These are phyloP conservation scores for Laticauda colubrina DNA, from an alignment of 2,113 vertebrate species.

Conservation along the genomic window DNA sequence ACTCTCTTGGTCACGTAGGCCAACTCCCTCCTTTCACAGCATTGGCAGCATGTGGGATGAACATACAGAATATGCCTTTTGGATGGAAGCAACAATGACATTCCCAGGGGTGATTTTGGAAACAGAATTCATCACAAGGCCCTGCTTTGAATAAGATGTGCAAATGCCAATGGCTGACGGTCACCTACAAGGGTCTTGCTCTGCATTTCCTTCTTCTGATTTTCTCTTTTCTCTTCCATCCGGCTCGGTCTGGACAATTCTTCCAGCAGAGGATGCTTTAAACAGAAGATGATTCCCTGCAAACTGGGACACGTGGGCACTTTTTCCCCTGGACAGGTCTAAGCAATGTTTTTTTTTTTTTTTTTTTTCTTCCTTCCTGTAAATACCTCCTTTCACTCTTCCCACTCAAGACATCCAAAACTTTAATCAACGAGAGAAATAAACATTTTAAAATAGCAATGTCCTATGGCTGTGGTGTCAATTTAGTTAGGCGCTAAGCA, in stretches of 20 bases:
- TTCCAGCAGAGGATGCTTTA: neutral
- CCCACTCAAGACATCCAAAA: neutral
- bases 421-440: constrained; percentile 5
- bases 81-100: neutral
- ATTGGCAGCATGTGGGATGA: too few species aligned
- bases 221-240: neutral
- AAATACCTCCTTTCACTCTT: constrained; percentile 4
- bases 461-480: neutral
- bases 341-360: neutral
- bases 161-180: neutral
- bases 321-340: neutral
- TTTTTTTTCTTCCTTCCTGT: neutral
- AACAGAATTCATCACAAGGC: neutral
- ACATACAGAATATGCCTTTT: neutral
- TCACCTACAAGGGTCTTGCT: neutral
- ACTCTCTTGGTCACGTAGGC: neutral
- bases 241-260: neutral
- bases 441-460: neutral
- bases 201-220: neutral
- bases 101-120: neutral
- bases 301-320: neutral
- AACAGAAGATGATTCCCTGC: neutral
- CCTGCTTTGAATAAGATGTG: neutral
- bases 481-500: neutral
- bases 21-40: neutral